Evolutionary conservation across 2,888 invertebrate genomes (phyloP), one percentile per base, ranked within the genome.

Genomic region (Dorcus parallelipipedus): DNA sequence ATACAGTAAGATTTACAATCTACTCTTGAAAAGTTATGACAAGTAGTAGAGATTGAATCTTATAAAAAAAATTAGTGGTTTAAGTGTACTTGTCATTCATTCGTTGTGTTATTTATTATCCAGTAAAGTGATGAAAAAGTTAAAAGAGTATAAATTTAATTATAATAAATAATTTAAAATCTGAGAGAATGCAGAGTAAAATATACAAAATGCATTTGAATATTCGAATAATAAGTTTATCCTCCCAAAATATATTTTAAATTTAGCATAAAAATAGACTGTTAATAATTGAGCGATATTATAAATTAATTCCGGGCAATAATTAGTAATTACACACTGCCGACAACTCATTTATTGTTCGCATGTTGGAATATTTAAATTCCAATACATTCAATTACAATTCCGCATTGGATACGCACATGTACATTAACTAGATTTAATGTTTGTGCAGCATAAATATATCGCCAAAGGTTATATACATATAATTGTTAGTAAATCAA

Each of bases 401-500:
- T 40, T 50, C 38, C 38, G 43, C 20, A 50, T 41, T 42, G 33
- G 38, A 38, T 45, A 42, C 9, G 47, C 9, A 23, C 52, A 38
- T 52, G 39, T 17, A 47, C 56, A 51, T 52, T 51, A 54, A 49
- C 49, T 42, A 40, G 54, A 54, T 54, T 58, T 58, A 40, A 38
- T 54, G 58, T 58, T 58, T 58, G 54, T 48, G 38, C 49, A 45
- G 45, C 33, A 50, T 54, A 58, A 56, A 56, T 56, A 56, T 56
- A 40, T 49, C 40, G 51, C 20, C 52, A 47, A 52, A 56, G 51
- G 56, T 56, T 56, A 56, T 56, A 56, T 51, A 52, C 56, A 56
- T 56, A 49, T 56, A 52, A 56, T 56, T 56, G 56, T 56, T 56
- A 40, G 41, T 56, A 56, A 56, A 56, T 56, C 52, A 52, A 56